These are phyloP conservation scores for Pogonognathellus flavescens DNA, from an alignment of 1,140 invertebrate genomes.

Conservation along the genomic window DNA sequence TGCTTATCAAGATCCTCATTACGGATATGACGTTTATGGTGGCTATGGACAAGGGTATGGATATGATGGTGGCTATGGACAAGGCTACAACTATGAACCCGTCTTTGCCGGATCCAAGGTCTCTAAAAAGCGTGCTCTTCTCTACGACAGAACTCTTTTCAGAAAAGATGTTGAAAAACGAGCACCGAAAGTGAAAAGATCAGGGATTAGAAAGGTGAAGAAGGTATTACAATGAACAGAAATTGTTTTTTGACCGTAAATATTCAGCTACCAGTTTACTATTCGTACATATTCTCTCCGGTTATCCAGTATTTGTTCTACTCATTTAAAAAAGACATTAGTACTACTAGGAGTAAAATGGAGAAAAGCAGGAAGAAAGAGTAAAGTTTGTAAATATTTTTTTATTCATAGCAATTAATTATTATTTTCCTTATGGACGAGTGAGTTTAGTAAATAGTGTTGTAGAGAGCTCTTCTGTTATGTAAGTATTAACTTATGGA, in stretches of 20 bases:
- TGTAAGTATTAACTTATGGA: conserved; percentile 19
- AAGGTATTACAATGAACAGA: neutral
- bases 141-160: conserved; percentile 63
- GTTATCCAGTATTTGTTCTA: no score
- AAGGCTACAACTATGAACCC: conserved; percentile 19
- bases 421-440: neutral
- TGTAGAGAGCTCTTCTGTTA: neutral
- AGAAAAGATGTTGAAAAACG: conserved; percentile 51
- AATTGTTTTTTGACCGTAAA: neutral
- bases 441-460: neutral
- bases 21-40: neutral
- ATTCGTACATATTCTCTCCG: no score
- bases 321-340: no score
- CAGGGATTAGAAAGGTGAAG: neutral
- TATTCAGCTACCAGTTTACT: neutral
- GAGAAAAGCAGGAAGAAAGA: neutral
- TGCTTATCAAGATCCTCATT: neutral
- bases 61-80: conserved; percentile 32
- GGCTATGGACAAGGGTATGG: conserved; percentile 29
- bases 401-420: neutral
- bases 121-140: conserved; percentile 54
- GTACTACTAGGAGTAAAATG: no score
- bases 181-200: conserved; percentile 17
- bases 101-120: conserved; percentile 39
- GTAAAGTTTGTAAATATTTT: conserved; percentile 1